phyloP scores from a whole-genome alignment of 2,797 vertebrate species.

The Distichodus sexfasciatus region DNA sequence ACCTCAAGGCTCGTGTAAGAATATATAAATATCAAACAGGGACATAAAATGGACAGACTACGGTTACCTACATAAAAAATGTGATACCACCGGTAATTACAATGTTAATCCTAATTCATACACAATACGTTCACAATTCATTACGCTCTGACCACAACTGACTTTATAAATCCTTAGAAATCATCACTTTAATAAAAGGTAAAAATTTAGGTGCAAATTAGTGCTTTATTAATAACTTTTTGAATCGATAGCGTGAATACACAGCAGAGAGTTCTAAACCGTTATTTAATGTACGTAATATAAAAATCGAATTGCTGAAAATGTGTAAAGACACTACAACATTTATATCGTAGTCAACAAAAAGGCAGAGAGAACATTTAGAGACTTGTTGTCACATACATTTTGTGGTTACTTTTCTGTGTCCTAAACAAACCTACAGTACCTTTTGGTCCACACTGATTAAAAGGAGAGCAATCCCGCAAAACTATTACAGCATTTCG shows the following conservation, averaged over 20 bases:
- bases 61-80: not conserved
- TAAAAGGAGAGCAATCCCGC: slow-evolving; percentile 37
- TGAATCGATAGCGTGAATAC: too few species aligned
- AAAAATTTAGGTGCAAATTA: too few species aligned
- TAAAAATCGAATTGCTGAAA: not conserved
- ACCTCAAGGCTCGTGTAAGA: slow-evolving; percentile 10
- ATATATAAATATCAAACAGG: not conserved
- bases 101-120: too few species aligned
- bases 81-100: not conserved
- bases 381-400: too few species aligned
- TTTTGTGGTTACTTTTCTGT: not conserved
- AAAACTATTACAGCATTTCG: slow-evolving; percentile 27
- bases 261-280: too few species aligned
- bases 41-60: not conserved
- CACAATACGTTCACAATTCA: too few species aligned
- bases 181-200: too few species aligned
- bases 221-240: too few species aligned
- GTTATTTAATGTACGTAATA: not conserved
- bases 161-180: too few species aligned
- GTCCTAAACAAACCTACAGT: not conserved
- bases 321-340: not conserved
- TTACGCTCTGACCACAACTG: too few species aligned
- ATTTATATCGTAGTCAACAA: too few species aligned
- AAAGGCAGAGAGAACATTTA: slow-evolving; percentile 2
- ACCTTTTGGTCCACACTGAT: not conserved